These are phyloP conservation scores for Pteria penguin DNA, from an alignment of 2,888 invertebrate species.

Conservation along the genomic window DNA sequence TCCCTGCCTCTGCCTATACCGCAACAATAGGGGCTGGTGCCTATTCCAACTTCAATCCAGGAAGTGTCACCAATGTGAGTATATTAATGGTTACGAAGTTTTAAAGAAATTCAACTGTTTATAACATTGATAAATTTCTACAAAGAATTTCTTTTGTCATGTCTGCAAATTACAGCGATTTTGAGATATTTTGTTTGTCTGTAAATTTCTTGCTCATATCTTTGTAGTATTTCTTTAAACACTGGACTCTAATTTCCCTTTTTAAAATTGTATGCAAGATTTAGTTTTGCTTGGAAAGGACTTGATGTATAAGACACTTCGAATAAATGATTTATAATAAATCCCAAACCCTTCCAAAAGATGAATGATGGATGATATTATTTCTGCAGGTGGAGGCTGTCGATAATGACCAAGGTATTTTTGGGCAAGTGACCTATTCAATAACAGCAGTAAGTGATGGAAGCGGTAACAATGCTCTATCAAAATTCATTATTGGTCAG, in stretches of 20 bases:
- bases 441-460: slow-evolving; percentile 59
- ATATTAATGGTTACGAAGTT: not conserved
- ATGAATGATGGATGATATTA: not conserved
- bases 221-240: too few relatives aligned
- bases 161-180: too few relatives aligned
- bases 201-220: too few relatives aligned
- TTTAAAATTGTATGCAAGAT: too few relatives aligned
- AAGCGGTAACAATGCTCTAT: not conserved
- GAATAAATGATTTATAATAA: too few relatives aligned
- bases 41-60: slow-evolving; percentile 42
- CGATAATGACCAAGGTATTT: slow-evolving; percentile 54
- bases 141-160: slow-evolving; percentile 22
- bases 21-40: slow-evolving; percentile 58
- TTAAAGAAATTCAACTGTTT: too few relatives aligned
- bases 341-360: too few relatives aligned
- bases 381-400: slow-evolving; percentile 57
- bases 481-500: slow-evolving; percentile 57
- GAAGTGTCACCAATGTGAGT: slow-evolving; percentile 37
- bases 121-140: slow-evolving; percentile 28
- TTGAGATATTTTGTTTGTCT: too few relatives aligned
- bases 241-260: too few relatives aligned
- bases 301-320: too few relatives aligned
- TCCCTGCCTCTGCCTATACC: slow-evolving; percentile 58
- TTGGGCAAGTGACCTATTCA: slow-evolving; percentile 59
- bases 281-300: too few relatives aligned